Evolutionary conservation across 1,140 invertebrate species (phyloP).

Genomic region (Arion vulgaris): DNA sequence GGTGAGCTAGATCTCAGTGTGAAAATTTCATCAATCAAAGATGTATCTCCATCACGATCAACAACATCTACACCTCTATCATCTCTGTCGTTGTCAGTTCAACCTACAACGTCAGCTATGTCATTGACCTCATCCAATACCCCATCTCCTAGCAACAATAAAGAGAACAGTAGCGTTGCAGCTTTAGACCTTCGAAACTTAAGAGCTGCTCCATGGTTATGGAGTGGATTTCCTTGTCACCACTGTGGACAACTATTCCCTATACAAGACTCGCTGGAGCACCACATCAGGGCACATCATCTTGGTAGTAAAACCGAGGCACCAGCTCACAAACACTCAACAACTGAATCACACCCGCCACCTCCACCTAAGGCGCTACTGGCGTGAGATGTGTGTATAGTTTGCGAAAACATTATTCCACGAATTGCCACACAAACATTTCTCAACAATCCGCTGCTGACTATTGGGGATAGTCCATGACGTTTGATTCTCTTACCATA

Average conservation of each 20-base stretch:
- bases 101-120: not conserved
- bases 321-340: slow-evolving; percentile 14
- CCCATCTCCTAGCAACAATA: slow-evolving; percentile 34
- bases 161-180: slow-evolving; percentile 17
- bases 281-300: slow-evolving; percentile 70
- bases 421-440: no score
- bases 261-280: slow-evolving; percentile 68
- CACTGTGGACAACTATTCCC: slow-evolving; percentile 72
- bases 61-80: slow-evolving; percentile 48
- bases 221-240: slow-evolving; percentile 69
- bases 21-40: slow-evolving; percentile 49
- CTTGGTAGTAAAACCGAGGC: slow-evolving; percentile 43
- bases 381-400: slow-evolving; percentile 2
- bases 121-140: slow-evolving; percentile 15
- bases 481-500: no score
- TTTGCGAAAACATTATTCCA: no score
- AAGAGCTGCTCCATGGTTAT: slow-evolving; percentile 52
- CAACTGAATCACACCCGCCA: not conserved
- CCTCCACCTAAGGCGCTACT: slow-evolving; percentile 37
- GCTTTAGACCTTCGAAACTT: slow-evolving; percentile 31
- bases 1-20: slow-evolving; percentile 68
- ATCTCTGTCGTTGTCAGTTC: slow-evolving; percentile 36
- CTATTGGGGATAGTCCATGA: no score
- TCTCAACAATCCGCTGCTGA: no score
- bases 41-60: slow-evolving; percentile 43